A percentile compares a stretch with the other conserved stretches of the same genome.
Conservation (phyloP, 2,888 invertebrate genomes). For the Ennomos fuscantarius region DNA sequence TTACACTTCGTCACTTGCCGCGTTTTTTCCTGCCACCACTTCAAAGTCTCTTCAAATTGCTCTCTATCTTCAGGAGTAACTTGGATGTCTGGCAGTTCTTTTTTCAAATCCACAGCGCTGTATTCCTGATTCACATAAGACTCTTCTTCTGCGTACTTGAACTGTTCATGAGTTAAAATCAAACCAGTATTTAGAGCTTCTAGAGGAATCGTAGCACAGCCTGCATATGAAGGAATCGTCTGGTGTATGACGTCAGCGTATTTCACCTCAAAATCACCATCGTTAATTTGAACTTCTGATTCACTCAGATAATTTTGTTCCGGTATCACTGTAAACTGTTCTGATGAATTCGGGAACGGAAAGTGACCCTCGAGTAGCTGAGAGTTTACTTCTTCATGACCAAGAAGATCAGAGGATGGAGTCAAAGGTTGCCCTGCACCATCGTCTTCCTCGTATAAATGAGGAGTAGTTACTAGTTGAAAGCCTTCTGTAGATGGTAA, state of each 20-base stretch:
- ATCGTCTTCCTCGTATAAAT: slow-evolving; percentile 87
- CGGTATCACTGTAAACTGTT: slow-evolving; percentile 83
- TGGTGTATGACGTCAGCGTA: slow-evolving; percentile 75
- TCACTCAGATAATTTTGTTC: slow-evolving; percentile 74
- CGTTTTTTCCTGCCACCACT: slow-evolving; percentile 83
- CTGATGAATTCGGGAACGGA: slow-evolving; percentile 78
- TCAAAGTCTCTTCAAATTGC: slow-evolving; percentile 79
- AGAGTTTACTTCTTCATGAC: slow-evolving; percentile 80
- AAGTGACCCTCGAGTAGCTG: slow-evolving; percentile 80
- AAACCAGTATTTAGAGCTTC: slow-evolving; percentile 66
- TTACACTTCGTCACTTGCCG: slow-evolving; percentile 50
- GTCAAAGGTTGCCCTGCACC: slow-evolving; percentile 82
- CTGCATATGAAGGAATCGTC: slow-evolving; percentile 60
- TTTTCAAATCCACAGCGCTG: slow-evolving; percentile 77
- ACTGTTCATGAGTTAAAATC: slow-evolving; percentile 62
- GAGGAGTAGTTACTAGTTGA: slow-evolving; percentile 85
- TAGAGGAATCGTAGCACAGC: slow-evolving; percentile 55
- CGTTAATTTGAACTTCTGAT: slow-evolving; percentile 65
- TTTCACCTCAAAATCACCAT: slow-evolving; percentile 76
- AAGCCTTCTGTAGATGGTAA: slow-evolving; percentile 86
- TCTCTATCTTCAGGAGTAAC: slow-evolving; percentile 79
- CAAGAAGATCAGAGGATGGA: slow-evolving; percentile 76
- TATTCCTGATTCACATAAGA: slow-evolving; percentile 72
- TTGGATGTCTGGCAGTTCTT: slow-evolving; percentile 77
- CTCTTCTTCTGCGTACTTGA: slow-evolving; percentile 70